Base-by-base conservation (phyloP, 1,140 invertebrate species). In the Papilio xuthus region DNA sequence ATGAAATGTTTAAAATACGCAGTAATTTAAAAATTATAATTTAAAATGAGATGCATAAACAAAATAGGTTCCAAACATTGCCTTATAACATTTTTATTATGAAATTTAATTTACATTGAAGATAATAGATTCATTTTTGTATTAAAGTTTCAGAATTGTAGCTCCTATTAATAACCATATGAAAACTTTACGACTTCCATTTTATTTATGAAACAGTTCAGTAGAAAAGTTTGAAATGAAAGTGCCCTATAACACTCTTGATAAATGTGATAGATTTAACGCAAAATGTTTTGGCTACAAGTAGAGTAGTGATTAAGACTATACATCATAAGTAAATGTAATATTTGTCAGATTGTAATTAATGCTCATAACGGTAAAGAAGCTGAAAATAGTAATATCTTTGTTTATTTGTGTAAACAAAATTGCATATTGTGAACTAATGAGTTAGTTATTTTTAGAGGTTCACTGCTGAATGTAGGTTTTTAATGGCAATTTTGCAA, bases 101-200 rank as follows among this genome's bases (percentile, higher is more conserved):
- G n/a, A n/a, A n/a, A n/a, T n/a, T n/a, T 37, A 37, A 37, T 37
- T 37, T 37, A 37, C 32, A 37, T 37, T 7, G 32, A 37, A 32
- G 6, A 32, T 6, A 32, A 32, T 32, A 32, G 4, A 37, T 37
- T 37, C n/a, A n/a, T n/a, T n/a, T n/a, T n/a, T n/a, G n/a, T n/a
- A n/a, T n/a, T n/a, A n/a, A n/a, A n/a, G n/a, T 74, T 56, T 53
- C 56, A 75, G 20, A 76, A 76, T 76, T 60, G 73, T 53, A 76
- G 73, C 73, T 60, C 73, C 28, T 60, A 4, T 13, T 41, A 28
- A 76, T 76, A 72, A 76, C 73, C 73, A 76, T 76, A 76, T 76
- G 73, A 76, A 76, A 76, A 60, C 12, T 60, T 7, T 56, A 60
- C 56, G 13, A 60, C 56, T 60, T 60, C 56, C 56, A 60, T 60